These are phyloP conservation scores for Pseudomyrmex flavicornis DNA, from an alignment of 1,140 invertebrate species.

Conservation along the genomic window DNA sequence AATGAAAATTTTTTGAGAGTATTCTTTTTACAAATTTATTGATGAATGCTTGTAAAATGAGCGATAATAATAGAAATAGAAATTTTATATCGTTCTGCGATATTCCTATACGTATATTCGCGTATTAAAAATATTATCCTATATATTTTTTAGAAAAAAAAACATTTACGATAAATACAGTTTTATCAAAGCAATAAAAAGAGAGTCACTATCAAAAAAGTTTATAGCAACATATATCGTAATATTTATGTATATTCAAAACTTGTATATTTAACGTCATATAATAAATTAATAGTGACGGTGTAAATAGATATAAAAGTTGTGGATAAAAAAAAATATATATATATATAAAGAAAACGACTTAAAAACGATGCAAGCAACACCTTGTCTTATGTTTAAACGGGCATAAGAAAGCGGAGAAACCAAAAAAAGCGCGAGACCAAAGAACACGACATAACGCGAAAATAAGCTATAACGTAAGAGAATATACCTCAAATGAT, in stretches of 20 bases:
- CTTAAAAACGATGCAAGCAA: background rate
- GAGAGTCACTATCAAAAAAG: background rate
- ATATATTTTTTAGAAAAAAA: background rate
- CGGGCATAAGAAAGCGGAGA: conserved; percentile 25
- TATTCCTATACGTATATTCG: background rate
- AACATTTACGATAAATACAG: background rate
- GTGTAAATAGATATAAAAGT: conserved; percentile 19
- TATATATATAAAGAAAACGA: background rate
- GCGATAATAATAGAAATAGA: background rate
- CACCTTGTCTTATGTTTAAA: conserved; percentile 16
- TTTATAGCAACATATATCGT: background rate
- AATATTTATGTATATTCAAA: conserved; percentile 10
- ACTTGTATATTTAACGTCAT: background rate
- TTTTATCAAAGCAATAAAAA: conserved; percentile 14
- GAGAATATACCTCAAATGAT: conserved; percentile 62
- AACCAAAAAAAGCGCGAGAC: conserved; percentile 71
- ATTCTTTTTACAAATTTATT: too few relatives aligned
- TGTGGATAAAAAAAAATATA: background rate
- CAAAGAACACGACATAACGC: conserved; percentile 60
- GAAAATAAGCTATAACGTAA: conserved; percentile 11
- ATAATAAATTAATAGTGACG: conserved; percentile 7
- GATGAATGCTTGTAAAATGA: background rate
- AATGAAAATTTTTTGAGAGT: too few relatives aligned
- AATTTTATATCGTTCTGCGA: background rate
- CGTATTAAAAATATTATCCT: background rate